phyloP scores from a whole-genome alignment of 2,113 vertebrate genomes.

The Clarias macrocephalus region DNA sequence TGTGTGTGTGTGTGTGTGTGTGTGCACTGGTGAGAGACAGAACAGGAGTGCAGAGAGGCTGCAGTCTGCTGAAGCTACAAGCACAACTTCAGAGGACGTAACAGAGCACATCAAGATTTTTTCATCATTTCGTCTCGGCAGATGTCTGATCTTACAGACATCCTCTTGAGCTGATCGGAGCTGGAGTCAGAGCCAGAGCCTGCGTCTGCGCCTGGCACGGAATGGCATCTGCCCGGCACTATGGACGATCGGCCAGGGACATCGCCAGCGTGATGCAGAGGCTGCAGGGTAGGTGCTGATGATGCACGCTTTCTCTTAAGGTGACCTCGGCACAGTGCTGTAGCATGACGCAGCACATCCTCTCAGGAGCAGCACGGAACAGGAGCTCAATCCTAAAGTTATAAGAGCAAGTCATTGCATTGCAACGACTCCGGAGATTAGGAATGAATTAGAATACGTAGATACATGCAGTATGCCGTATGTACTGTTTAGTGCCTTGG shows the following conservation, averaged over 20 bases:
- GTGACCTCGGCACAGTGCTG: constrained; percentile 60
- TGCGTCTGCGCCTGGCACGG: constrained; percentile 35
- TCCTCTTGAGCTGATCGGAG: constrained; percentile 27
- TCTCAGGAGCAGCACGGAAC: not conserved
- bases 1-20: constrained; percentile 29
- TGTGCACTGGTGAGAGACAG: constrained; percentile 42
- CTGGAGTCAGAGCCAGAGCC: constrained; percentile 30
- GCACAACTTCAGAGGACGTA: constrained; percentile 52
- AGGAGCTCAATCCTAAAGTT: not conserved
- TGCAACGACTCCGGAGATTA: not conserved
- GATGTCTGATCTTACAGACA: constrained; percentile 40
- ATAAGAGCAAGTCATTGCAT: not conserved
- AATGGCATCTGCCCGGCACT: constrained; percentile 84
- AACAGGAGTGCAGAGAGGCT: constrained; percentile 54
- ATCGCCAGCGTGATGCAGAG: constrained; percentile 94
- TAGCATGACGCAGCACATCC: constrained; percentile 68
- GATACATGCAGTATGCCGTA: not conserved
- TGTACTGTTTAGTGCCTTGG: too few species aligned
- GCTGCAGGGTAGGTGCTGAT: constrained; percentile 87
- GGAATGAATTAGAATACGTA: not conserved
- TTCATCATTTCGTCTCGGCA: constrained; percentile 7
- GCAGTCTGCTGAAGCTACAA: constrained; percentile 60
- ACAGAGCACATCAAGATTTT: constrained; percentile 1
- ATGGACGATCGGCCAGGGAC: constrained; percentile 75
- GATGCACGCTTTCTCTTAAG: constrained; percentile 66